Conservation (phyloP, 1,140 invertebrate genomes). For the Neelides sp. region DNA sequence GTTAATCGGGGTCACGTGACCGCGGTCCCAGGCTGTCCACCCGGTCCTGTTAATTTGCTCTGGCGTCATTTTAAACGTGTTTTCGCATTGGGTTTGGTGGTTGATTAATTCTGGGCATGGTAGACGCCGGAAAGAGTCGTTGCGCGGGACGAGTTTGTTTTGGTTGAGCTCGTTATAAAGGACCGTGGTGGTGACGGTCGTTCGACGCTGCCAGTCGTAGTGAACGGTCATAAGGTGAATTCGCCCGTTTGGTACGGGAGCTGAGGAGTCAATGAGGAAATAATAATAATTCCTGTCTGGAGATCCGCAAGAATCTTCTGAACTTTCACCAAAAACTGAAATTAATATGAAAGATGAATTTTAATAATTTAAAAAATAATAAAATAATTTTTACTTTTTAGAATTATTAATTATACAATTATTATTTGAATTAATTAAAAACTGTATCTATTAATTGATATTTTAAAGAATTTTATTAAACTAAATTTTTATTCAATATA, state of each 20-base stretch:
- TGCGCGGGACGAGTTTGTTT: background rate
- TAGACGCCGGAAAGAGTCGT: background rate
- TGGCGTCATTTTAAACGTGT: background rate
- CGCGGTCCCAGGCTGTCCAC: constrained; percentile 4
- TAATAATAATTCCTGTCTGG: no score
- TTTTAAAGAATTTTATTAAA: no score
- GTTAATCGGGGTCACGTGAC: constrained; percentile 8
- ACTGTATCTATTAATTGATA: no score
- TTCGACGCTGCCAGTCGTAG: background rate
- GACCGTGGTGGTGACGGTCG: constrained; percentile 1
- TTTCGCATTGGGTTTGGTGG: background rate
- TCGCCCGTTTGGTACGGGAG: background rate
- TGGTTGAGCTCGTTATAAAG: constrained; percentile 1
- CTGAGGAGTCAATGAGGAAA: background rate
- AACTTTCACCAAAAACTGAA: no score
- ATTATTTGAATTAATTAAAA: no score
- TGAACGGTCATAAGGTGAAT: constrained; percentile 1
- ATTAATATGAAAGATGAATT: no score
- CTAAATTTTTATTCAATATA: no score
- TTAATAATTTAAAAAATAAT: no score
- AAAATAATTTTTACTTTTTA: no score
- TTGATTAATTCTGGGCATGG: background rate
- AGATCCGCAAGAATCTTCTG: background rate
- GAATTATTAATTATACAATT: no score
- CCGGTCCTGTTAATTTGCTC: background rate